Conservation (phyloP, 1,140 invertebrate species). For the Heterodera schachtii region DNA sequence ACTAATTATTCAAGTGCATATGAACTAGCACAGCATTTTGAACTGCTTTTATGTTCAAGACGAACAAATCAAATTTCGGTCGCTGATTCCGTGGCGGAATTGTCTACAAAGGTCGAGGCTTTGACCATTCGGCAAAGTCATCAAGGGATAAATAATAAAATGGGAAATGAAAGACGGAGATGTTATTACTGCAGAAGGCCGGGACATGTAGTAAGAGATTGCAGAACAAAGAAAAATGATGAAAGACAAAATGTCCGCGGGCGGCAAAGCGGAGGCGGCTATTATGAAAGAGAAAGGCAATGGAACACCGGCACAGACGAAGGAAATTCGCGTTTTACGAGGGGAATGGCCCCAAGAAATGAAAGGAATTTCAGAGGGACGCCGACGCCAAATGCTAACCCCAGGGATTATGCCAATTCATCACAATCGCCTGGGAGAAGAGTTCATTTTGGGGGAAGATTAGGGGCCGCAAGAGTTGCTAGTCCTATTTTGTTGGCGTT, state of each 20-base stretch:
- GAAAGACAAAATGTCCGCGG: not conserved
- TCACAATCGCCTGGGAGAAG: not conserved
- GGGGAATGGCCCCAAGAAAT: not conserved
- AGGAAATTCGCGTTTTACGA: not conserved
- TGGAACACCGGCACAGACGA: not conserved
- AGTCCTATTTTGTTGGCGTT: conserved; percentile 2
- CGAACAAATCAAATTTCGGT: conserved; percentile 1
- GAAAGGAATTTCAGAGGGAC: not conserved
- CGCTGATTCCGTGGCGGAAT: not conserved
- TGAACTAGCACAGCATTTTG: conserved; percentile 5
- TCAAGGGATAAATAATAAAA: not conserved
- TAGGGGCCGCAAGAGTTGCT: not conserved
- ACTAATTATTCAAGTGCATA: not conserved
- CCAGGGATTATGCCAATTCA: too few species aligned
- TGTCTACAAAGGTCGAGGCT: not conserved
- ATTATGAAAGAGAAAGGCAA: not conserved
- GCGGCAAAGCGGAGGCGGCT: not conserved
- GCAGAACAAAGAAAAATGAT: not conserved
- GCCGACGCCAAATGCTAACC: not conserved
- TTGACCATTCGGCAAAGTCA: not conserved
- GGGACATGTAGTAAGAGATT: not conserved
- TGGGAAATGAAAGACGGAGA: not conserved
- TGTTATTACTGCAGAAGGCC: not conserved
- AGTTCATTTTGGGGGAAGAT: not conserved
- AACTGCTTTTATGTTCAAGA: not conserved